Evolutionary conservation across 1,140 invertebrate genomes (phyloP).

Genomic region (Drosophila orena): DNA sequence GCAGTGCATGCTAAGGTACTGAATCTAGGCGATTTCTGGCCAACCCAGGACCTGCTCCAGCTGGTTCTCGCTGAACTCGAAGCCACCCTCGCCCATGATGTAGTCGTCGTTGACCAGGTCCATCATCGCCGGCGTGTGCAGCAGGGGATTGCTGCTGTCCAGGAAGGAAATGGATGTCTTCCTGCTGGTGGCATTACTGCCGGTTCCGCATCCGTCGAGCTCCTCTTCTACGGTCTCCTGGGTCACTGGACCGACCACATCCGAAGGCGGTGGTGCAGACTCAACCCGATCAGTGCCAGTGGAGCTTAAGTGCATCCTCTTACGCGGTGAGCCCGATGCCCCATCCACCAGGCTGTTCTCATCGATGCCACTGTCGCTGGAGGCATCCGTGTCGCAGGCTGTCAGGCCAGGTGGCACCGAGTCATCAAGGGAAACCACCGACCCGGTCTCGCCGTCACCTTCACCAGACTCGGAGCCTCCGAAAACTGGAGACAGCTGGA

Average conservation of each 20-base stretch:
- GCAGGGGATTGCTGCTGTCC: constrained; percentile 75
- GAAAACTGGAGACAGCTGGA: constrained; percentile 73
- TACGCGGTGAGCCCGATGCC: constrained; percentile 35
- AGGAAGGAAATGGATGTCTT: constrained; percentile 75
- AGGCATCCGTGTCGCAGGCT: constrained; percentile 65
- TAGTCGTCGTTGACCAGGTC: constrained; percentile 82
- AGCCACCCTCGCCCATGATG: constrained; percentile 59
- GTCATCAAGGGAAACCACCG: constrained; percentile 65
- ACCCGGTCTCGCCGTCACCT: constrained; percentile 38
- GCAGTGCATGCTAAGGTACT: constrained; percentile 36
- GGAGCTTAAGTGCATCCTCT: constrained; percentile 4
- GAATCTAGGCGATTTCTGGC: constrained; percentile 48
- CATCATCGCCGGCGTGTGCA: constrained; percentile 67
- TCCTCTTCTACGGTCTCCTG: constrained; percentile 2
- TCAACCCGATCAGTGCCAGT: constrained; percentile 17
- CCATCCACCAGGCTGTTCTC: constrained; percentile 56
- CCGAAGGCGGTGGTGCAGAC: constrained; percentile 20
- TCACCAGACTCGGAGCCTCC: constrained; percentile 32
- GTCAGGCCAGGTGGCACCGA: constrained; percentile 70
- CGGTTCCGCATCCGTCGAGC: constrained; percentile 2
- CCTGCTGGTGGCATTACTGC: constrained; percentile 43
- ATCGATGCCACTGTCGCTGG: constrained; percentile 79
- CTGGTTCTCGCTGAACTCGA: constrained; percentile 61
- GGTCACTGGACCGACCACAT: constrained; percentile 5
- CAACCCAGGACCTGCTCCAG: constrained; percentile 69